These are phyloP conservation scores for Tolmerus cingulatus DNA, from an alignment of 2,888 invertebrate genomes.

Conservation along the genomic window DNA sequence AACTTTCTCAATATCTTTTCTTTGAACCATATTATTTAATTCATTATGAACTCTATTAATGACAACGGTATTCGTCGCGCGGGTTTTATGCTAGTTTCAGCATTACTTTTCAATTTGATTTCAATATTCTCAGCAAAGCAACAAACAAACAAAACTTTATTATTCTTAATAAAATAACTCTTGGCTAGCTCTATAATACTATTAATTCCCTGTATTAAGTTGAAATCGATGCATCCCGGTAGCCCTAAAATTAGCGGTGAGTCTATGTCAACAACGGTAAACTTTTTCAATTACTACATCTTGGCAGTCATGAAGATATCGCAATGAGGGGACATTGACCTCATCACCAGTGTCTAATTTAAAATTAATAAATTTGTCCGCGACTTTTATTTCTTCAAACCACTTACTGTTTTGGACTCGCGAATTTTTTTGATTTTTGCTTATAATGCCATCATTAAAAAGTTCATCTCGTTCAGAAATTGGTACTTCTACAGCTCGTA, in stretches of 20 bases:
- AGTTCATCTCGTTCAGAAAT: too few species aligned
- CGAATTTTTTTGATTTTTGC: too few species aligned
- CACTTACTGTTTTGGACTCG: not conserved
- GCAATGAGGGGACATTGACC: not conserved
- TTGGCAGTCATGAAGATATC: not conserved
- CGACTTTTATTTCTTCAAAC: slow-evolving; percentile 6
- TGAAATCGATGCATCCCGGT: slow-evolving; percentile 37
- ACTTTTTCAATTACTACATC: slow-evolving; percentile 42
- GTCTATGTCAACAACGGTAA: slow-evolving; percentile 46
- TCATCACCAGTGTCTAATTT: slow-evolving; percentile 20
- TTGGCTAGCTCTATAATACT: not conserved
- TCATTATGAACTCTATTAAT: too few species aligned
- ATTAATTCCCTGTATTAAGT: slow-evolving; percentile 44
- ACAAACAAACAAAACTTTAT: slow-evolving; percentile 47
- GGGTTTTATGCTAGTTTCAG: slow-evolving; percentile 44
- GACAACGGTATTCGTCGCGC: not conserved
- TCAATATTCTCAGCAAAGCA: slow-evolving; percentile 47
- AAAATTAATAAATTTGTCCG: not conserved
- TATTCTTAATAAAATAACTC: not conserved
- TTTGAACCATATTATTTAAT: too few species aligned
- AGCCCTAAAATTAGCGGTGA: slow-evolving; percentile 38
- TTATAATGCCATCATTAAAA: too few species aligned
- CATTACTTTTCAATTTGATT: slow-evolving; percentile 44
- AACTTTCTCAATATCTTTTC: too few species aligned
- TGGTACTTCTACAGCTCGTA: too few species aligned